phyloP scores from a whole-genome alignment of 2,888 invertebrate species.

The Apotomis betuletana region DNA sequence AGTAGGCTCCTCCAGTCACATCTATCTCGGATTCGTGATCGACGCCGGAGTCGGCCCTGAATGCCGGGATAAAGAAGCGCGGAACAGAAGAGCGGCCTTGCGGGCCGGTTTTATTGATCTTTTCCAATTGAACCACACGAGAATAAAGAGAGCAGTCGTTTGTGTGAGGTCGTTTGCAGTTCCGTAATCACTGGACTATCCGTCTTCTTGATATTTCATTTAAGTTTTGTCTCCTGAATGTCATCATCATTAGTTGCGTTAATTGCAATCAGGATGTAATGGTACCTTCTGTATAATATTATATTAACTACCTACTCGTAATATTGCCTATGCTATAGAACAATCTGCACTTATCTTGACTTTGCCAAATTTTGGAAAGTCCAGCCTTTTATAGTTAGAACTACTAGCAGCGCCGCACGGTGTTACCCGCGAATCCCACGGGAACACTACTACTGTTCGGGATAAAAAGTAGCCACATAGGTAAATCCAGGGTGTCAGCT shows the following conservation, averaged over 20 bases:
- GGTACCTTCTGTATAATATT: too few species aligned
- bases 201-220: constrained; percentile 13
- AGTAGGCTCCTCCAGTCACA: neutral
- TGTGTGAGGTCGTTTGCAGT: constrained; percentile 48
- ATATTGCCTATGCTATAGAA: too few species aligned
- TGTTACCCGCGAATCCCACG: too few species aligned
- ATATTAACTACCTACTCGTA: too few species aligned
- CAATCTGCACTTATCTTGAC: too few species aligned
- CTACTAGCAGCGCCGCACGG: too few species aligned
- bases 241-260: neutral
- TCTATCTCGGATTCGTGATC: constrained; percentile 57
- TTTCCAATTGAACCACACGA: constrained; percentile 43
- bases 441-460: too few species aligned
- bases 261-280: neutral
- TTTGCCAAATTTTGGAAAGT: too few species aligned
- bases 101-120: constrained; percentile 46
- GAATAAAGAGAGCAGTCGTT: constrained; percentile 51
- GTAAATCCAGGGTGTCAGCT: too few species aligned
- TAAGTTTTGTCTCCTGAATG: neutral
- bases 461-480: too few species aligned
- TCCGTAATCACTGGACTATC: constrained; percentile 34
- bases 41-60: constrained; percentile 47
- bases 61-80: constrained; percentile 51
- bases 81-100: constrained; percentile 50
- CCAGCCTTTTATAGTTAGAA: too few species aligned